These are phyloP conservation scores for Drosophila nebulosa DNA, from an alignment of 1,140 invertebrate genomes.

Conservation along the genomic window DNA sequence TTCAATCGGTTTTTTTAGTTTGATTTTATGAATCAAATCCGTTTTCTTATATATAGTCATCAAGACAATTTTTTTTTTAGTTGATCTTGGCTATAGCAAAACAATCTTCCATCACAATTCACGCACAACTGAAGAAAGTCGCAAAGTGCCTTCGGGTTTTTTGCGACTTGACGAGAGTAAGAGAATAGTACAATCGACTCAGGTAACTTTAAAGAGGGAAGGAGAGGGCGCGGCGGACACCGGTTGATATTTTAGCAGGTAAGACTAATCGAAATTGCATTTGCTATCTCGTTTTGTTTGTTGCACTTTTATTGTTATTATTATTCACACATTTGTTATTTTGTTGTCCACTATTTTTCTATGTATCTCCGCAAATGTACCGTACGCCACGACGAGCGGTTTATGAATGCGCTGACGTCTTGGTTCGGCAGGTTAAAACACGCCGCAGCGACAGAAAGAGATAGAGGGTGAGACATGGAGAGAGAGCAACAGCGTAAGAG, in stretches of 20 bases:
- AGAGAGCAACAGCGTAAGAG: neutral
- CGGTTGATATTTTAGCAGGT: neutral
- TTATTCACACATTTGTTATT: conserved; percentile 24
- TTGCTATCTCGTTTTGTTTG: conserved; percentile 16
- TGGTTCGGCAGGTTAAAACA: neutral
- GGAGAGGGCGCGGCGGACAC: neutral
- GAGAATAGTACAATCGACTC: neutral
- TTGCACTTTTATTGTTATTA: conserved; percentile 19
- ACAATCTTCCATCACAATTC: conserved; percentile 25
- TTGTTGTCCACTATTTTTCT: conserved; percentile 37
- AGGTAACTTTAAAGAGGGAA: neutral
- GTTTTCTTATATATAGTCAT: neutral
- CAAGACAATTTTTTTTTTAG: neutral
- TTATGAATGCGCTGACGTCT: conserved; percentile 34
- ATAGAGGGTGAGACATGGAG: neutral
- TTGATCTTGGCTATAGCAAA: conserved; percentile 6
- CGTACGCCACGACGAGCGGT: conserved; percentile 37
- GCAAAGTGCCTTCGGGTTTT: conserved; percentile 38
- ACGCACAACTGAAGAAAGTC: conserved; percentile 65
- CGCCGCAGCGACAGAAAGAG: neutral
- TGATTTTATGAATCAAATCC: neutral
- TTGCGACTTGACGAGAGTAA: conserved; percentile 18
- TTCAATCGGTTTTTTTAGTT: neutral
- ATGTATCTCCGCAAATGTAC: conserved; percentile 27
- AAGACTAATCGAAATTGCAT: conserved; percentile 34